Conservation (phyloP, 2,797 vertebrate species). For the Acomys russatus region DNA sequence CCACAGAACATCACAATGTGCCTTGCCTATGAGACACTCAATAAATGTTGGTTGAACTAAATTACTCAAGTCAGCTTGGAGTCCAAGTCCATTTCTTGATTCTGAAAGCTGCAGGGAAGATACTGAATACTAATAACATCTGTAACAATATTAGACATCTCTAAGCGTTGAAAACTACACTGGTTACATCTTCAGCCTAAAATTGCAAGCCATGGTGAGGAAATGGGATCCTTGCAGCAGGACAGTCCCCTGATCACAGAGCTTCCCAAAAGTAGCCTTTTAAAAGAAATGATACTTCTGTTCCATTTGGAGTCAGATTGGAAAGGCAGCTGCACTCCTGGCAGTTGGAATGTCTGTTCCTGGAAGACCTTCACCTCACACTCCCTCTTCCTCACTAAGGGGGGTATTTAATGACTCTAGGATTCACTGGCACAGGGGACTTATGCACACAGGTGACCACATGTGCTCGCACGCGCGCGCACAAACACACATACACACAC, state of each 20-base stretch:
- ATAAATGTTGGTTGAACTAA: conserved; percentile 34
- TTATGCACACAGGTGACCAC: neutral
- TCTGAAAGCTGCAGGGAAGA: neutral
- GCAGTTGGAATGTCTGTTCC: accelerated
- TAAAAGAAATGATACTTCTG: neutral
- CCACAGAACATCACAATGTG: neutral
- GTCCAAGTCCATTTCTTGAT: neutral
- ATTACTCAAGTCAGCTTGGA: neutral
- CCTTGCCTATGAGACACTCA: conserved; percentile 18
- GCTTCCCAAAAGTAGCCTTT: neutral
- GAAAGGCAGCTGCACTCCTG: neutral
- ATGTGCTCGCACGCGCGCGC: no score
- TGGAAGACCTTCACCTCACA: neutral
- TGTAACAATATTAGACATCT: conserved; percentile 16
- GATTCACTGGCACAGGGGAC: neutral
- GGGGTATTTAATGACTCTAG: neutral
- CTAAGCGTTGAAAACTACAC: neutral
- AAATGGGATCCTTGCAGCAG: neutral
- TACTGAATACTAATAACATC: neutral
- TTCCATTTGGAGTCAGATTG: neutral
- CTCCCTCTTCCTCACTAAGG: neutral
- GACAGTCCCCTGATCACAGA: neutral
- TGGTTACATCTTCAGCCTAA: neutral
- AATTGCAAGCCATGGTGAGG: neutral
- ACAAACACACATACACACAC: neutral